Evolutionary conservation across 2,888 invertebrate genomes (phyloP), one percentile per base, ranked within the genome.

Genomic region (Ceratothoa steindachneri): DNA sequence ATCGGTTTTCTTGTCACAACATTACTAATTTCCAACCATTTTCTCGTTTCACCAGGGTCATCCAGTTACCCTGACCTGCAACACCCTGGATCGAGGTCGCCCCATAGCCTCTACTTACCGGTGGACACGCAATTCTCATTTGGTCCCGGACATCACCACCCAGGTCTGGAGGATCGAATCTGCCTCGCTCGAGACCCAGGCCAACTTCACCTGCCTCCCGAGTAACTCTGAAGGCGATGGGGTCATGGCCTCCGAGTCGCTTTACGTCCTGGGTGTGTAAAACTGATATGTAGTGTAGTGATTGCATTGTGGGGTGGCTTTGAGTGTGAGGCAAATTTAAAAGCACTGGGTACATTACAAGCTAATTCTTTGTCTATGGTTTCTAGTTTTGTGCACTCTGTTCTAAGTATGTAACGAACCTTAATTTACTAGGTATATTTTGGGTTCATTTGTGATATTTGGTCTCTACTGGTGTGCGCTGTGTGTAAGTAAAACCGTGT

Each of bases 201-300:
- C 93, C 82, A 93, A 93, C 87, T 95, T 94, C 86, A 91, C 93
- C 0, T 97, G 97, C 83, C 88, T 90, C 81, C 94, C 94, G 0
- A 88, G 89, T 84, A 95, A 93, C 84, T 89, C 91, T 12, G 93
- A 93, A 0, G 96, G 95, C 0, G 89, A 90, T 81, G 91, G 92
- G 68, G 87, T 88, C 73, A 86, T 89, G 66, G 90, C 89, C 27
- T 88, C 88, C 41, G 88, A 89, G 71, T 88, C 88, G 82, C 88
- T 93, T 81, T 88, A 91, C 82, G 91, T 92, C 67, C 87, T 88
- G 80, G 89, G 90, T 90, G 84, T 85, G 85, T 82, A 52, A 19
- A 2, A n/a, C n/a, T 5, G 28, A 31, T 51, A 51, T 51, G 52
- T n/a, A 51, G 52, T 51, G n/a, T n/a, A n/a, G n/a, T n/a, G n/a